These are phyloP conservation scores for Empidonax alnorum DNA, from an alignment of 2,113 vertebrate species.

Conservation along the genomic window DNA sequence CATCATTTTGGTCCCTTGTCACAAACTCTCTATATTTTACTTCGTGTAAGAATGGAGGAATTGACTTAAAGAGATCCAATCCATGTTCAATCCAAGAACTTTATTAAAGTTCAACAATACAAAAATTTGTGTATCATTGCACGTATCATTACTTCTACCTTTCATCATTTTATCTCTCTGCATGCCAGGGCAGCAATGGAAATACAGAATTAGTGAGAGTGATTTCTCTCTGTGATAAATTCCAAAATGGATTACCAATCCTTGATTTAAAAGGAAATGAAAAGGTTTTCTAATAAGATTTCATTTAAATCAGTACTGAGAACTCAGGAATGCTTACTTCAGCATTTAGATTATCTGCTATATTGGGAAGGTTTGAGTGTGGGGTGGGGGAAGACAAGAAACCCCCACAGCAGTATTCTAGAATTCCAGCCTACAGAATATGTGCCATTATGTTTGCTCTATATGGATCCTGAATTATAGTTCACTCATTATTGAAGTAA, in stretches of 20 bases:
- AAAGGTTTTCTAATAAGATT: background rate
- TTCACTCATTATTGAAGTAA: background rate
- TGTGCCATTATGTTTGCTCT: background rate
- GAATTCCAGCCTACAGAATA: background rate
- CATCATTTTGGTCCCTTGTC: background rate
- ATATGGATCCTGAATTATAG: background rate
- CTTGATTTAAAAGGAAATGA: background rate
- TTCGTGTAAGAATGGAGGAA: background rate
- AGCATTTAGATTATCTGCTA: background rate
- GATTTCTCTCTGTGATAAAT: background rate
- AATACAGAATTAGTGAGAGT: background rate
- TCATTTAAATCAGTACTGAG: background rate
- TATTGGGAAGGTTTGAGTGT: background rate
- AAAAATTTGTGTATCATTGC: background rate
- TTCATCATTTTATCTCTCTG: background rate
- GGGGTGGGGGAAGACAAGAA: background rate
- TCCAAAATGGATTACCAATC: background rate
- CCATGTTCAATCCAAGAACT: background rate
- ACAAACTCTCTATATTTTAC: background rate
- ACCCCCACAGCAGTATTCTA: background rate
- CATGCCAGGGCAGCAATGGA: background rate
- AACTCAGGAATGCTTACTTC: background rate
- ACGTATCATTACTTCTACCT: background rate
- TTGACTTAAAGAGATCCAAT: background rate
- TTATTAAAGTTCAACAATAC: background rate